Evolutionary conservation across 2,797 vertebrate species (phyloP).

Genomic region (Lagorchestes hirsutus): DNA sequence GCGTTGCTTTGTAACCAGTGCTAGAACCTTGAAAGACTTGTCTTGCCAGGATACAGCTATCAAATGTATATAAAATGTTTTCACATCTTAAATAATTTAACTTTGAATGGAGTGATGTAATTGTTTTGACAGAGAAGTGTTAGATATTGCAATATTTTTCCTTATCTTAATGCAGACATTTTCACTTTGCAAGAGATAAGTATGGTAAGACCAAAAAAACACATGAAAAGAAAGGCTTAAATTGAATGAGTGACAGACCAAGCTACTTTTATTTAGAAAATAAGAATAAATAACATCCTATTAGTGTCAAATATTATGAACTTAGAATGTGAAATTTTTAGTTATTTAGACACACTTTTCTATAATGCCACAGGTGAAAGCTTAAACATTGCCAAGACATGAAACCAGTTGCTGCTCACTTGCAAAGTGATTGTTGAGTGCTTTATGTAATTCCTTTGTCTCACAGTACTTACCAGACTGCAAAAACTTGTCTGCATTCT

Average conservation of each 20-base stretch:
- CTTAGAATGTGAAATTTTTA: conserved; percentile 74
- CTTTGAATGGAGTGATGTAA: conserved; percentile 87
- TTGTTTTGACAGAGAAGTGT: conserved; percentile 89
- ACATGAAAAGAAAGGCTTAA: conserved; percentile 81
- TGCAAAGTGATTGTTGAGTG: conserved; percentile 49
- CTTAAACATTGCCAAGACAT: conserved; percentile 38
- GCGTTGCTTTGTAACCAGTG: conserved; percentile 39
- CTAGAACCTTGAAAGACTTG: conserved; percentile 78
- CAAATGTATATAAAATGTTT: conserved; percentile 88
- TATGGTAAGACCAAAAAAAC: conserved; percentile 85
- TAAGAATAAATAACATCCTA: conserved; percentile 83
- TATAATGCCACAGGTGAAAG: background rate
- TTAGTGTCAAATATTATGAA: conserved; percentile 78
- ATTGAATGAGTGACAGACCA: conserved; percentile 83
- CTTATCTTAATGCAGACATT: conserved; percentile 87
- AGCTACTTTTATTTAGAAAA: conserved; percentile 84
- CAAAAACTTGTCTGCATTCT: background rate
- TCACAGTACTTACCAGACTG: conserved; percentile 16
- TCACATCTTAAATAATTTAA: conserved; percentile 87
- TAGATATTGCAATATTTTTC: conserved; percentile 84
- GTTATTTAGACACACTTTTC: conserved; percentile 64
- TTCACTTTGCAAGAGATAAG: conserved; percentile 84
- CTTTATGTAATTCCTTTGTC: conserved; percentile 56
- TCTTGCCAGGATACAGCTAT: conserved; percentile 83
- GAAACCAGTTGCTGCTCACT: background rate